phyloP scores from a whole-genome alignment of 53 echinoderm and acorn worm species.

The Holothuria scabra region DNA sequence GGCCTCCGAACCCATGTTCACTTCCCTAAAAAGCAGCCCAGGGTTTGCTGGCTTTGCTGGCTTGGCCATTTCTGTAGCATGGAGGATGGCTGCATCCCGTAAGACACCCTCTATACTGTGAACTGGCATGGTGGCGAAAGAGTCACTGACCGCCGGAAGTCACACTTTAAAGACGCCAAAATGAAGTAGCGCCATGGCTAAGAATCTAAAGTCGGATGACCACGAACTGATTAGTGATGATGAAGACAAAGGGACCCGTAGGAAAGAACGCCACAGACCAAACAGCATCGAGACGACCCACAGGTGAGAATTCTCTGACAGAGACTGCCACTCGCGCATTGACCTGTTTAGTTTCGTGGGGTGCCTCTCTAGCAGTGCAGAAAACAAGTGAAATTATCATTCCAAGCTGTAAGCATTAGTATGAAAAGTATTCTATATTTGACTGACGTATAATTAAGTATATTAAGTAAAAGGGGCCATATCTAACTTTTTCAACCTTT shows the following conservation, averaged over 20 bases:
- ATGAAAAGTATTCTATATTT: no score
- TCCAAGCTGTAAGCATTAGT: no score
- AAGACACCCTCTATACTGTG: conserved; percentile 63
- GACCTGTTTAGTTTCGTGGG: no score
- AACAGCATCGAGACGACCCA: not conserved
- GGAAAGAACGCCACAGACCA: conserved; percentile 1
- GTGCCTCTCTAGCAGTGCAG: no score
- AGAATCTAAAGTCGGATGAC: conserved; percentile 31
- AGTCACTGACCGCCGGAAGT: conserved; percentile 48
- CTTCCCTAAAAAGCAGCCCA: no score
- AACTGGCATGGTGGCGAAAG: conserved; percentile 51
- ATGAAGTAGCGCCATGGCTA: conserved; percentile 4
- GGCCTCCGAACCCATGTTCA: conserved; percentile 29
- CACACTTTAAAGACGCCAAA: conserved; percentile 54
- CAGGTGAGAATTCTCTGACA: conserved; percentile 39
- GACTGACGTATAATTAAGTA: no score
- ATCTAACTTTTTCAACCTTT: no score
- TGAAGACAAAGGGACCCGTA: conserved; percentile 38
- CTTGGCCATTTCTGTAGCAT: conserved; percentile 64
- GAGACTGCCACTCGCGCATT: conserved; percentile 44
- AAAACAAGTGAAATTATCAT: no score
- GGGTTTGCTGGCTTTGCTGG: conserved; percentile 46
- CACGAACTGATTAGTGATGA: not conserved
- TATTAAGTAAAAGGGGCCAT: no score
- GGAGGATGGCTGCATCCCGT: conserved; percentile 64